A percentile compares a stretch with the other conserved stretches of the same genome.
Evolutionary conservation across 2,888 invertebrate species (phyloP).

Genomic region (Oxytorus armatus): DNA sequence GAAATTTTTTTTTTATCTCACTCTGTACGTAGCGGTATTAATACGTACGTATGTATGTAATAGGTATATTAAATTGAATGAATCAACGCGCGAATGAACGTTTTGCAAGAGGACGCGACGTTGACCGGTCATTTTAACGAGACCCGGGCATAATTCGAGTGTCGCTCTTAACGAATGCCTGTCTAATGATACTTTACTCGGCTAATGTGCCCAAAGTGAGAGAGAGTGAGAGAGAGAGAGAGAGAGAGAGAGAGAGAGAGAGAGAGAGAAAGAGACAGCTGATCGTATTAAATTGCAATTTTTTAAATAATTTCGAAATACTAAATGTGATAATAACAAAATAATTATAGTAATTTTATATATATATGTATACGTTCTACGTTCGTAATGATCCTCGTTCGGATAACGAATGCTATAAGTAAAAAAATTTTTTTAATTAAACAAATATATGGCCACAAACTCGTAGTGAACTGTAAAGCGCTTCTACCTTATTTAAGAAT

Average conservation of each 20-base stretch:
- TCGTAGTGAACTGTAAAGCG: too few species aligned
- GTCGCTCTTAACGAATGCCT: constrained; percentile 53
- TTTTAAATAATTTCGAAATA: too few species aligned
- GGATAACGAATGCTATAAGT: too few species aligned
- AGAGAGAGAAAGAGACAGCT: not conserved
- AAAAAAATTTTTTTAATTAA: too few species aligned
- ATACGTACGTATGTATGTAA: not conserved
- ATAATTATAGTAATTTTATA: not conserved
- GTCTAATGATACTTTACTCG: constrained; percentile 46
- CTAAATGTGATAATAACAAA: too few species aligned
- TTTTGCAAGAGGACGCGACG: constrained; percentile 44
- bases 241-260: constrained; percentile 1
- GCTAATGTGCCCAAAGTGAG: constrained; percentile 26
- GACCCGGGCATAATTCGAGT: constrained; percentile 58
- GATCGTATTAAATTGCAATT: too few species aligned
- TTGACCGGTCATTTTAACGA: constrained; percentile 64
- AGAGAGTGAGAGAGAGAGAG: not conserved
- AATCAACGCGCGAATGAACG: constrained; percentile 26
- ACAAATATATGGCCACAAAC: too few species aligned
- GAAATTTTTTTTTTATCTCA: not conserved
- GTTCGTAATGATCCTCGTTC: too few species aligned
- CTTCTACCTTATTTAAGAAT: too few species aligned
- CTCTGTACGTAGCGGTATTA: too few species aligned
- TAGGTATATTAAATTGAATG: constrained; percentile 21
- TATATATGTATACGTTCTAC: too few species aligned